phyloP scores from a whole-genome alignment of 2,797 vertebrate species.

The Chrysolophus pictus region DNA sequence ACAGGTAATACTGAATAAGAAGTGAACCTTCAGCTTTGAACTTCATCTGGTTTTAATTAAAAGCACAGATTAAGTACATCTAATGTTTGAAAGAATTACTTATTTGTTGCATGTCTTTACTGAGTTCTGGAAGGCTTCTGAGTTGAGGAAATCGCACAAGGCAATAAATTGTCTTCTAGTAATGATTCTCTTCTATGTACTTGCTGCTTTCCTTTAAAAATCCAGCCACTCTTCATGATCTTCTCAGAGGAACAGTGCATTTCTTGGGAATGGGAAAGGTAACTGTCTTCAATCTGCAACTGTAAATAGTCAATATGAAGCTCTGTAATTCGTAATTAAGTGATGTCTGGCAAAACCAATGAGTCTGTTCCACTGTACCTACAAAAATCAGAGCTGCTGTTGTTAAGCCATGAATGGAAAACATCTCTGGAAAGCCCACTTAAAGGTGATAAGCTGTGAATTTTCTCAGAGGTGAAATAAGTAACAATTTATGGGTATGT shows the following conservation, averaged over 20 bases:
- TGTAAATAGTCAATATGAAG: background rate
- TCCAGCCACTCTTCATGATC: background rate
- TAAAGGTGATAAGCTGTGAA: background rate
- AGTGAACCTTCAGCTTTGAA: background rate
- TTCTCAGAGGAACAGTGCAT: background rate
- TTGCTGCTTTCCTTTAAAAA: too few species aligned
- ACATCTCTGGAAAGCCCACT: background rate
- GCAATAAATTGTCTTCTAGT: background rate
- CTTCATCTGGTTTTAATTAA: constrained; percentile 16
- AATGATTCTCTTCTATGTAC: background rate
- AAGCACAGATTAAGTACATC: background rate
- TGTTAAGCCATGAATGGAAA: background rate
- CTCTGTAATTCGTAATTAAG: background rate
- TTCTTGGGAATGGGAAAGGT: background rate
- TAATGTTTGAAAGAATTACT: background rate
- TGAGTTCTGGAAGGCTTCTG: background rate
- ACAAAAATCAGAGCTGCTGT: background rate
- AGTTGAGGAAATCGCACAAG: background rate
- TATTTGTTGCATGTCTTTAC: background rate
- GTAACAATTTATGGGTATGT: background rate
- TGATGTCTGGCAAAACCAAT: background rate
- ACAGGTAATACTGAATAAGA: background rate
- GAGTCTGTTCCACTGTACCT: background rate
- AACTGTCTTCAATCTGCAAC: background rate
- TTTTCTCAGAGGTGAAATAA: background rate